Evolutionary conservation across 2,113 vertebrate genomes (phyloP).

Genomic region (Bothrops jararaca): DNA sequence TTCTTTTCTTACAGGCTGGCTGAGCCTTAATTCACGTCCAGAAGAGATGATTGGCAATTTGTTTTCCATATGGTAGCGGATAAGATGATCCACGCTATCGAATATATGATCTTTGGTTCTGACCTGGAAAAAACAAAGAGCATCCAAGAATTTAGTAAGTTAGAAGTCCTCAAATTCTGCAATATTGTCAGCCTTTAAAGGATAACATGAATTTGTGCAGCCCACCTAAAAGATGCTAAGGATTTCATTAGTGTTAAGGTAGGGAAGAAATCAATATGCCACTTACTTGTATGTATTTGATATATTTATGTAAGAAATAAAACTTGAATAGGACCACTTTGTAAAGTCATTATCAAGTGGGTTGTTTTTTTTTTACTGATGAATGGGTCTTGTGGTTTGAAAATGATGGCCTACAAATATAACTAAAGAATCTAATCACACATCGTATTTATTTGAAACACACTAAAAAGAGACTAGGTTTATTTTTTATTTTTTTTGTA

Average conservation of each 20-base stretch:
- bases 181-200: not conserved
- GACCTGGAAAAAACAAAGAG: conserved; percentile 70
- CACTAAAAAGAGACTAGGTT: no score
- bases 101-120: conserved; percentile 89
- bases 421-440: not conserved
- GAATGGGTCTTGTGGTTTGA: not conserved
- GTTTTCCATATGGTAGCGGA: conserved; percentile 90
- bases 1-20: conserved; percentile 79
- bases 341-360: not conserved
- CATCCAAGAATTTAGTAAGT: not conserved
- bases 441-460: no score
- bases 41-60: conserved; percentile 86
- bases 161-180: not conserved
- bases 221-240: not conserved
- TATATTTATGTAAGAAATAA: no score
- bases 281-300: no score
- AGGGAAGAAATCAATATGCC: no score
- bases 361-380: not conserved
- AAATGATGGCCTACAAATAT: not conserved
- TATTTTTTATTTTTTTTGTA: no score
- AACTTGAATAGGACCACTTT: no score
- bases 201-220: not conserved
- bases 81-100: conserved; percentile 84
- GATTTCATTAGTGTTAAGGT: not conserved
- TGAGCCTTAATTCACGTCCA: conserved; percentile 86